phyloP scores from a whole-genome alignment of 2,888 invertebrate species.

The Suillia variegata region DNA sequence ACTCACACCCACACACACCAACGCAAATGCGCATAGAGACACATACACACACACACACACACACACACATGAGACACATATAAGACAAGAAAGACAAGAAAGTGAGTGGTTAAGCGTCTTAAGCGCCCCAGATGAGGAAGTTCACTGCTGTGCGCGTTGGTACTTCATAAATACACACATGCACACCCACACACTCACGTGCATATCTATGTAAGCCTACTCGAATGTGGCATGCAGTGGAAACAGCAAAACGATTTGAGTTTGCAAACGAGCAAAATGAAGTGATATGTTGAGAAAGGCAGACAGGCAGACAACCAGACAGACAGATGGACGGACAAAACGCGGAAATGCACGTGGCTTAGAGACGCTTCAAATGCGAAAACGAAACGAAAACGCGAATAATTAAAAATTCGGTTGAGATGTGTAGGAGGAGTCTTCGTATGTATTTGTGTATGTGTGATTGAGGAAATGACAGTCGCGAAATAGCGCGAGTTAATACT shows the following conservation, averaged over 20 bases:
- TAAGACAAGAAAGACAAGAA: background rate
- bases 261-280: background rate
- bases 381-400: too few relatives aligned
- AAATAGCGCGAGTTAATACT: too few relatives aligned
- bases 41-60: background rate
- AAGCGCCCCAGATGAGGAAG: background rate
- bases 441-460: too few relatives aligned
- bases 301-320: too few relatives aligned
- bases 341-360: too few relatives aligned
- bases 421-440: too few relatives aligned
- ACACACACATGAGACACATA: background rate
- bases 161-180: background rate
- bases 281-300: too few relatives aligned
- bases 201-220: background rate
- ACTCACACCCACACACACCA: background rate
- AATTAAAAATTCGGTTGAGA: too few relatives aligned
- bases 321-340: too few relatives aligned
- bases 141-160: background rate
- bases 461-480: too few relatives aligned
- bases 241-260: background rate
- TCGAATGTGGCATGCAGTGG: background rate
- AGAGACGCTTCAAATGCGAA: too few relatives aligned
- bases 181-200: background rate
- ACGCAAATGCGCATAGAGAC: slow-evolving; percentile 5
- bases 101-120: too few relatives aligned